phyloP scores from a whole-genome alignment of 2,113 vertebrate species.

The Dendropsophus ebraccatus region DNA sequence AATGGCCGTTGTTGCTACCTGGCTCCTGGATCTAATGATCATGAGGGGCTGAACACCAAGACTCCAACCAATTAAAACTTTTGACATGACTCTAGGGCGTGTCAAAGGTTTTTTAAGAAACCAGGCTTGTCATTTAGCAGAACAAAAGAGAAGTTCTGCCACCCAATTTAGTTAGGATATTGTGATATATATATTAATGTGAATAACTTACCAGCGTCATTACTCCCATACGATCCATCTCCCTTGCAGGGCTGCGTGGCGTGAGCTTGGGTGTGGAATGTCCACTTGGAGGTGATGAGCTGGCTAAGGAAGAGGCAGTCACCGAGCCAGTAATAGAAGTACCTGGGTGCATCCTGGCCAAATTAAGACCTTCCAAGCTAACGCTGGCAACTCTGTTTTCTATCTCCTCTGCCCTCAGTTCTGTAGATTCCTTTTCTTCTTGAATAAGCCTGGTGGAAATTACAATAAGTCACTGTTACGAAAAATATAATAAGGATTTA shows the following conservation, averaged over 20 bases:
- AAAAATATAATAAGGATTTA: background rate
- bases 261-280: conserved; percentile 96
- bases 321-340: conserved; percentile 94
- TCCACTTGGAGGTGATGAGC: conserved; percentile 96
- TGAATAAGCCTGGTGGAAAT: conserved; percentile 86
- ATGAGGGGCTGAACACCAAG: too few relatives aligned
- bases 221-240: conserved; percentile 97
- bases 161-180: background rate
- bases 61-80: too few relatives aligned
- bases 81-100: too few relatives aligned
- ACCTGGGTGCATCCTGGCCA: conserved; percentile 89
- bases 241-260: conserved; percentile 89
- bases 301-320: conserved; percentile 93
- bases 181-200: background rate
- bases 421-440: conserved; percentile 98
- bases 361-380: conserved; percentile 94
- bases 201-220: conserved; percentile 88
- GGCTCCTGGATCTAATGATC: too few relatives aligned
- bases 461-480: conserved; percentile 1
- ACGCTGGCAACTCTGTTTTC: conserved; percentile 96
- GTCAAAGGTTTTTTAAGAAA: too few relatives aligned
- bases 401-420: conserved; percentile 95
- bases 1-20: too few relatives aligned
- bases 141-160: too few relatives aligned
- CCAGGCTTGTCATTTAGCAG: too few relatives aligned